Percentiles rank a stretch among this genome's conserved stretches.
Evolutionary conservation across 2,797 vertebrate species (phyloP).

Genomic region (Sebastes itinus): DNA sequence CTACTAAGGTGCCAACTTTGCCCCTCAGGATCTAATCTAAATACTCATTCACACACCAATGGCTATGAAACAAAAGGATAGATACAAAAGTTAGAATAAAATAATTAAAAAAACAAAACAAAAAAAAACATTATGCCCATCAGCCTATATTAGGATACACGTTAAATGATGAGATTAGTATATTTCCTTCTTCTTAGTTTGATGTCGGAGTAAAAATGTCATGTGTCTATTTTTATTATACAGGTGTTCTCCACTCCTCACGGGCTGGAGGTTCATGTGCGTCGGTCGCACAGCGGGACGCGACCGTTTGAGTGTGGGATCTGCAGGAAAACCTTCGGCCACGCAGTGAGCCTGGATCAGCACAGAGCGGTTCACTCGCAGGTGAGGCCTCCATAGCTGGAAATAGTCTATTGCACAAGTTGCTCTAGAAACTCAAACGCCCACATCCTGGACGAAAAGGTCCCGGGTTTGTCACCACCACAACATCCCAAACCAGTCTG

Average conservation of each 20-base stretch:
- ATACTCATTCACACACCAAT: too few species aligned
- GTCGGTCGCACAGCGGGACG: constrained; percentile 95
- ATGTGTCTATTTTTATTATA: background rate
- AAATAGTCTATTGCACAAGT: background rate
- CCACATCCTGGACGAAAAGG: background rate
- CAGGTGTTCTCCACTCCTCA: constrained; percentile 98
- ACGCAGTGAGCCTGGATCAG: constrained; percentile 97
- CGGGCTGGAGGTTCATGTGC: constrained; percentile 96
- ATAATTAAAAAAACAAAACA: accelerated
- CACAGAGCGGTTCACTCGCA: constrained; percentile 97
- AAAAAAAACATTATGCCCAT: too few species aligned
- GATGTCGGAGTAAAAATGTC: background rate
- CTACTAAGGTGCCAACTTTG: too few species aligned
- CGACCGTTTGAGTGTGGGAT: constrained; percentile 95
- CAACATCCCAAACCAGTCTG: background rate
- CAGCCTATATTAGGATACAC: background rate
- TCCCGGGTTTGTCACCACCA: background rate
- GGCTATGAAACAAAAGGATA: too few species aligned
- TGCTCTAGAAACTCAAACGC: background rate
- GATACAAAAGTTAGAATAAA: too few species aligned
- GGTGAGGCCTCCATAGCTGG: constrained; percentile 72
- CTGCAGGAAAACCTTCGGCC: constrained; percentile 98
- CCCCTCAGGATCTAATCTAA: too few species aligned
- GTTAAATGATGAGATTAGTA: background rate
- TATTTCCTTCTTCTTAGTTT: background rate